Evolutionary conservation across 2,888 invertebrate species (phyloP).

Genomic region (Eledone cirrhosa): DNA sequence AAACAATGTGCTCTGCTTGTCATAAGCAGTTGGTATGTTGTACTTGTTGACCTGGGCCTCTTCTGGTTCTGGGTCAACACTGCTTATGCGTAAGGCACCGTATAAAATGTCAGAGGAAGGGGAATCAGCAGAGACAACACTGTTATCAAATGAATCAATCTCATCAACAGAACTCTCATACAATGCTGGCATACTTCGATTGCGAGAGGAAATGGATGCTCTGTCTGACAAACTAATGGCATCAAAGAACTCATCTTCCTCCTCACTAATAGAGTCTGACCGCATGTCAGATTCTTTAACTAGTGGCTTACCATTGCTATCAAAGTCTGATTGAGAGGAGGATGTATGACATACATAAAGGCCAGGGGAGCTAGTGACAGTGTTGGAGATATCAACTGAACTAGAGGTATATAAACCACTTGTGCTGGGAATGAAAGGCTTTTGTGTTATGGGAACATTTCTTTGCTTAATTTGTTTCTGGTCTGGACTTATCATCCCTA

Average conservation of each 20-base stretch:
- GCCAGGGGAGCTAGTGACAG: background rate
- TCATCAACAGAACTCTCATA: constrained; percentile 20
- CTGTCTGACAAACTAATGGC: background rate
- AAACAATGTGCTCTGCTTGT: too few species aligned
- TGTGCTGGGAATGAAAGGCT: too few species aligned
- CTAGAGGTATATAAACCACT: too few species aligned
- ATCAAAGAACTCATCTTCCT: constrained; percentile 25
- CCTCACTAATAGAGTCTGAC: constrained; percentile 4
- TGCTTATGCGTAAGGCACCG: background rate
- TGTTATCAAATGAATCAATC: too few species aligned
- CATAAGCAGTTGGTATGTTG: too few species aligned
- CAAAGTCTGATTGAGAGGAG: background rate
- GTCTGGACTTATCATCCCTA: too few species aligned
- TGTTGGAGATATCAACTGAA: too few species aligned
- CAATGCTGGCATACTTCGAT: background rate
- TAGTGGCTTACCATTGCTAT: background rate
- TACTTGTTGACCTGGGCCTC: too few species aligned
- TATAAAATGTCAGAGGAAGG: background rate
- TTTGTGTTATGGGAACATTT: too few species aligned
- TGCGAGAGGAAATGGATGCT: too few species aligned
- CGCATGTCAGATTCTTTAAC: too few species aligned
- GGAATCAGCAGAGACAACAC: background rate
- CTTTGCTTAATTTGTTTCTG: too few species aligned
- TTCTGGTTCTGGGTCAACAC: background rate
- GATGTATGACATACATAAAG: background rate